Base-by-base conservation (phyloP, 2,797 vertebrate species). In the Percopsis omiscomaycus region DNA sequence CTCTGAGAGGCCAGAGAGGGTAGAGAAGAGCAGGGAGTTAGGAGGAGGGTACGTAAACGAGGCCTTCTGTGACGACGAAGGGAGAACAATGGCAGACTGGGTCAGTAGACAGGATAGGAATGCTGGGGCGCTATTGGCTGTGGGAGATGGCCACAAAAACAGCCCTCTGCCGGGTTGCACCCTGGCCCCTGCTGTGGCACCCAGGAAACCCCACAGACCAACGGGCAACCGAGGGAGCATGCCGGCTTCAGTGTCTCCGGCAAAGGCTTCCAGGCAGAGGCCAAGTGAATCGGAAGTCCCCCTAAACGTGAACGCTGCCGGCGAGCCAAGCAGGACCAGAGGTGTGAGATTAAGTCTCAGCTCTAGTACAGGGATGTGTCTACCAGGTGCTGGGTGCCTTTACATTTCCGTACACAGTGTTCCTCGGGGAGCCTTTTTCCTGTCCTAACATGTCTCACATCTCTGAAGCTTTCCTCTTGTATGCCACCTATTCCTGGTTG, bases 291-390 rank as follows among this genome's bases (percentile, higher is more conserved):
- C 73, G 73, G 88, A 89, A 69, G 84, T 76, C 0, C 83, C 80
- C 2, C 53, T 3, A 59, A 69, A 74, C 32, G 53, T 71, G 73
- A 83, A 54, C 74, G 89, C 83, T 64, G 64, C 90, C 50, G 76
- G 83, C 88, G 82, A 75, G 77, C 77, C 82, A 77, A 88, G 84
- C 84, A 74, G 82, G 71, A 79, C 52, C 57, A 89, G 92, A 96
- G 94, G 94, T 95, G 94, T 93, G 94, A 91, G 72, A 87, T 90
- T 88, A 75, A 85, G 89, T 87, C 79, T 84, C 79, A 86, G 86
- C 71, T 78, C 75, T 54, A 29, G 44, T 70, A 56, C 42, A 67
- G 63, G 83, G 81, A 86, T 78, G 72, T 75, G 60, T 78, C 73
- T 82, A 80, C 84, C 4, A 70, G 83, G 82, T 86, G 81, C 75